Evolutionary conservation across 1,140 invertebrate genomes (phyloP), one percentile per base, ranked within the genome.

Genomic region (Zaprionus nigranus): DNA sequence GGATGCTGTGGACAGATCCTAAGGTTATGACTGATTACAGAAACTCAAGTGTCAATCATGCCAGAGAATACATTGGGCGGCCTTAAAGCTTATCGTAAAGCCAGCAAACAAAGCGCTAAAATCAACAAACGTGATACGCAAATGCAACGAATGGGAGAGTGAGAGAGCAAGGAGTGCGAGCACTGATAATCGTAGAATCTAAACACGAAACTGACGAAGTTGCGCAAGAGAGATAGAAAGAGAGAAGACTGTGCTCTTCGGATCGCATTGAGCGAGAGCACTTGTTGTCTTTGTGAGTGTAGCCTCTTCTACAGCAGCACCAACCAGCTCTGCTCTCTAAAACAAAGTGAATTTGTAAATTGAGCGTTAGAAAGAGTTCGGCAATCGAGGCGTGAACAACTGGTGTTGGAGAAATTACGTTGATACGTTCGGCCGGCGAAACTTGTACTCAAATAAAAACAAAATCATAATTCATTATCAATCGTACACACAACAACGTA

Each of bases 281-380:
- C 20, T 51, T 51, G 46, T 56, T 58, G 65, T 58, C 40, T 15
- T 30, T 53, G 13, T 24, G n/a, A 17, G 6, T 7, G n/a, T 24
- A 51, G 46, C 9, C 17, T 11, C 7, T 2, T 17, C n/a, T 9
- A 4, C 13, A 3, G 5, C 38, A 43, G 38, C 38, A 13, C 11
- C 38, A 26, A n/a, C 11, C 15, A 43, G 40, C 20, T 11, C 20
- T 11, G 7, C 46, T 17, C 64, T 43, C 36, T 54, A 60, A 66
- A 76, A 67, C 64, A 69, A 61, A 24, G 75, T n/a, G 13, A 36
- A 30, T 15, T 12, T 11, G 15, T 22, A 43, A 76, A 65, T 40
- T 53, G 17, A 26, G 5, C 36, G 24, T 78, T 88, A 87, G 73
- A 88, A 67, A 30, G 56, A 57, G 68, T 56, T 82, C 6, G 62